Evolutionary conservation across 2,888 invertebrate genomes (phyloP).

Genomic region (Tortricodes alternella): DNA sequence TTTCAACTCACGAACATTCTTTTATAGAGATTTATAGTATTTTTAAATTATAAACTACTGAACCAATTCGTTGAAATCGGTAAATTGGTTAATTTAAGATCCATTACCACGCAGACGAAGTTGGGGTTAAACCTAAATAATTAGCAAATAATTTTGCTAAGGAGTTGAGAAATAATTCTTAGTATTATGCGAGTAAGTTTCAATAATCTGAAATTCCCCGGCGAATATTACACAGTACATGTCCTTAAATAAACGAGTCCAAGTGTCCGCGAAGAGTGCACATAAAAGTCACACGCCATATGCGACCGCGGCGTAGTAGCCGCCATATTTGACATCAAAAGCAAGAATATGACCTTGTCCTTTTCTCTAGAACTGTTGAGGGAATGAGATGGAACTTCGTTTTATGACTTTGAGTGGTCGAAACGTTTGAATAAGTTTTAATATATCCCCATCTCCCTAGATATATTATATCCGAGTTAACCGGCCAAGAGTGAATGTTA

Average conservation of each 20-base stretch:
- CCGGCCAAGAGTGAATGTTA: constrained; percentile 13
- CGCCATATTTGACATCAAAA: constrained; percentile 1
- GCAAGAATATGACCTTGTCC: not conserved
- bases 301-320: constrained; percentile 18
- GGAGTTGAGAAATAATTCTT: not conserved
- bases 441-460: constrained; percentile 4
- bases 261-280: constrained; percentile 22
- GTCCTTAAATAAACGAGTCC: constrained; percentile 25
- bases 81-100: too few relatives aligned
- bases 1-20: too few relatives aligned
- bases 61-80: too few relatives aligned
- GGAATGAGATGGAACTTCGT: not conserved
- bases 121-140: too few relatives aligned
- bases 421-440: not conserved
- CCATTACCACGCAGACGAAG: too few relatives aligned
- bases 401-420: not conserved
- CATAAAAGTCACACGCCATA: constrained; percentile 29
- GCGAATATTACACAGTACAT: constrained; percentile 14
- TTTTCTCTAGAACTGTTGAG: not conserved
- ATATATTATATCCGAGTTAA: constrained; percentile 14
- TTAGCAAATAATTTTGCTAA: too few relatives aligned
- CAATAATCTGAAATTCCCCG: constrained; percentile 16
- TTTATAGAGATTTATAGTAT: too few relatives aligned
- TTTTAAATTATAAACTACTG: too few relatives aligned
- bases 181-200: not conserved